Evolutionary conservation across 1,140 invertebrate species (phyloP).

Genomic region (Drosophila baimaii): DNA sequence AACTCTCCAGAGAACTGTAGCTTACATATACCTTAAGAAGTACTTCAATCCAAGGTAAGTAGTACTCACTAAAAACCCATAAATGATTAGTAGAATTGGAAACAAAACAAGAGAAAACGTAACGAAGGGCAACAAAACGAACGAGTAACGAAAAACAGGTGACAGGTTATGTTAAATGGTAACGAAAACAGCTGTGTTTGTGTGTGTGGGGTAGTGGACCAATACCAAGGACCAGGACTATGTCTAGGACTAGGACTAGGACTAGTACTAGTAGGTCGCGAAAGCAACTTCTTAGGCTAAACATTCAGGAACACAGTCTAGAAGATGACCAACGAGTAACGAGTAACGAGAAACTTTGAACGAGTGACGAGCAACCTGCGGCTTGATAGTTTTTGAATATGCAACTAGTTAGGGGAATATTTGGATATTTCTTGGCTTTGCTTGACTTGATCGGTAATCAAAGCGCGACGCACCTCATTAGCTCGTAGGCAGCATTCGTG

Average conservation of each 20-base stretch:
- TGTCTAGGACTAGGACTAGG: conserved; percentile 24
- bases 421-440: conserved; percentile 16
- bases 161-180: conserved; percentile 31
- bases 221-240: conserved; percentile 44
- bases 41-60: conserved; percentile 4
- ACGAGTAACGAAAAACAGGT: conserved; percentile 33
- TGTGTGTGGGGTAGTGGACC: conserved; percentile 34
- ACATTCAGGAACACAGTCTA: conserved; percentile 32
- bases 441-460: conserved; percentile 29
- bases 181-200: conserved; percentile 38
- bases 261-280: conserved; percentile 32
- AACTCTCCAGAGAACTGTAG: conserved; percentile 2
- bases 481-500: conserved; percentile 79
- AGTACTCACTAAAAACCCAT: conserved; percentile 2
- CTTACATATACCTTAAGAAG: conserved; percentile 19
- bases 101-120: conserved; percentile 24
- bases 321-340: conserved; percentile 27
- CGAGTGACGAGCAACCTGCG: conserved; percentile 34
- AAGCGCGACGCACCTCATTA: conserved; percentile 83
- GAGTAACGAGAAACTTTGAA: conserved; percentile 33
- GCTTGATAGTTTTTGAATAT: conserved; percentile 13
- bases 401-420: conserved; percentile 17
- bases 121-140: conserved; percentile 35
- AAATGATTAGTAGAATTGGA: conserved; percentile 57
- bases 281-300: conserved; percentile 27